Evolutionary conservation across 2,113 vertebrate genomes (phyloP).

Genomic region (Geothlypis trichas): DNA sequence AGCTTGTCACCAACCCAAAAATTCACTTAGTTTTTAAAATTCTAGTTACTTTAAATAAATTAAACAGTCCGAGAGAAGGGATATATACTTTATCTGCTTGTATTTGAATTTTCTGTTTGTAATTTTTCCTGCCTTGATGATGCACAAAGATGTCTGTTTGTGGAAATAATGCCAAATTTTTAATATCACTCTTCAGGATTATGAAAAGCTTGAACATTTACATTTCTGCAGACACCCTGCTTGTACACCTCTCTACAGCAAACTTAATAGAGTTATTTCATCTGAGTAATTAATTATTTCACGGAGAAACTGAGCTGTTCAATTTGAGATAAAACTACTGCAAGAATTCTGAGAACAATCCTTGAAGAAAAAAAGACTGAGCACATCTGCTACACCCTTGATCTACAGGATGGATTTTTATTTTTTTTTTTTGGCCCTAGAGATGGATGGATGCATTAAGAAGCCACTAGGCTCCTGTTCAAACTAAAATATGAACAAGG

Average conservation of each 20-base stretch:
- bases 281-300: background rate
- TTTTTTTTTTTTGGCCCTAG: background rate
- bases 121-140: background rate
- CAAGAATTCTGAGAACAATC: background rate
- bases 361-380: background rate
- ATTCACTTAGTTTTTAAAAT: background rate
- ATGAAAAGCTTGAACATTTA: background rate
- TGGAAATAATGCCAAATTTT: background rate
- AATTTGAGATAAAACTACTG: background rate
- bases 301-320: background rate
- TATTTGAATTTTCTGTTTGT: background rate
- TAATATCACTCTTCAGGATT: background rate
- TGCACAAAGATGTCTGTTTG: background rate
- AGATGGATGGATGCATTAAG: background rate
- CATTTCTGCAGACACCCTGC: background rate
- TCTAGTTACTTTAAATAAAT: background rate
- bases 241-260: background rate
- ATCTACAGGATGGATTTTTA: background rate
- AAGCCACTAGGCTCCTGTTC: background rate
- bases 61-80: background rate
- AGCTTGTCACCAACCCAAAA: background rate
- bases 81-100: background rate
- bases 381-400: background rate
- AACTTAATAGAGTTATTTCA: background rate
- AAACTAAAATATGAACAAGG: background rate